Conservation (phyloP, 2,797 vertebrate genomes). For the Anomalospiza imberbis region DNA sequence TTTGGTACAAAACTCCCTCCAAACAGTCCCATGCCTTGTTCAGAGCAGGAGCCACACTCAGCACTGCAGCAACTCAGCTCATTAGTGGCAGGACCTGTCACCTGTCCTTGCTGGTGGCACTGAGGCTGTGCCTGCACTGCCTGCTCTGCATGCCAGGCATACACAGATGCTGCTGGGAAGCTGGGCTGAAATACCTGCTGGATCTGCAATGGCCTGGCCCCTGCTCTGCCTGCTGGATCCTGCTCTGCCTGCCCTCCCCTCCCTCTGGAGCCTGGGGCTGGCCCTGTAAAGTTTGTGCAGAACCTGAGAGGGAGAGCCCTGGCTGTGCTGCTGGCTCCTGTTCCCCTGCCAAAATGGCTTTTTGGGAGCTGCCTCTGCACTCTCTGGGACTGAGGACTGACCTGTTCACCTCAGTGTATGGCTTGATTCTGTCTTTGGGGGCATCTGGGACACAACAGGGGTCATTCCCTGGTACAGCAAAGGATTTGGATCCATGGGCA, state of each 20-base stretch:
- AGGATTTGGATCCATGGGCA: neutral
- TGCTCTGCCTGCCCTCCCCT: neutral
- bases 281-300: neutral
- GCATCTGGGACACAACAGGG: neutral
- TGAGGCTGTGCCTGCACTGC: neutral
- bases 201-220: neutral
- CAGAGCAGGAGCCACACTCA: neutral
- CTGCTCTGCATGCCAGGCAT: constrained; percentile 5
- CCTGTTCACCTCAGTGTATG: neutral
- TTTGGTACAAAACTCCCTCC: neutral
- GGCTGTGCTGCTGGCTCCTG: neutral
- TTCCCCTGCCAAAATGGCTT: neutral
- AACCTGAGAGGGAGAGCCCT: neutral
- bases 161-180: neutral
- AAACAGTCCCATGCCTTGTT: neutral
- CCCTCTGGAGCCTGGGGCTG: neutral
- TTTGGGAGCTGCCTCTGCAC: neutral
- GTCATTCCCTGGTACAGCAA: neutral
- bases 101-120: neutral
- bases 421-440: neutral
- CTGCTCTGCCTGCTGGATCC: neutral
- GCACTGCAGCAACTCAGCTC: neutral
- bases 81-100: neutral
- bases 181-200: neutral
- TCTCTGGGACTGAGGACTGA: neutral